These are phyloP conservation scores for Nephrotoma guestfalica DNA, from an alignment of 2,888 invertebrate species.

Conservation along the genomic window DNA sequence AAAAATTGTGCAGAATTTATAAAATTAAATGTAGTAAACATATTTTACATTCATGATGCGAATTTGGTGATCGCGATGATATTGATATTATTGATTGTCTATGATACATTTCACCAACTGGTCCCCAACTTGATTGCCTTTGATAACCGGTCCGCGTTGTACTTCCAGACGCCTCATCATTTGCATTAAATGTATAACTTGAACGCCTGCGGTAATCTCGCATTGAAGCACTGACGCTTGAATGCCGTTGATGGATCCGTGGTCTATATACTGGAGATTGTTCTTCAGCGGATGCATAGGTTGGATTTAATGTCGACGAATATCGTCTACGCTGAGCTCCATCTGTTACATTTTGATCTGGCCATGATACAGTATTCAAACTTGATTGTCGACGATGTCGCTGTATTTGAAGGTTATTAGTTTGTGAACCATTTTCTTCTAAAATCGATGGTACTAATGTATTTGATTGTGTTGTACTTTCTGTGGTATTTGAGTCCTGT, in stretches of 20 bases:
- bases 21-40: neutral
- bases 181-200: slow-evolving; percentile 23
- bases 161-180: slow-evolving; percentile 19
- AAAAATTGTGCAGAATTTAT: neutral
- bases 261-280: slow-evolving; percentile 23
- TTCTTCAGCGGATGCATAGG: slow-evolving; percentile 14
- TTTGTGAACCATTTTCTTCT: neutral
- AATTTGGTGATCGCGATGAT: slow-evolving; percentile 57
- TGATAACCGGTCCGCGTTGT: slow-evolving; percentile 11
- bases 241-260: slow-evolving; percentile 26
- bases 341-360: slow-evolving; percentile 21
- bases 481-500: slow-evolving; percentile 5
- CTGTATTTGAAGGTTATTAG: slow-evolving; percentile 9
- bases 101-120: slow-evolving; percentile 26
- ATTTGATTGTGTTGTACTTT: slow-evolving; percentile 4
- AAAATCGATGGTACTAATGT: neutral
- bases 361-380: slow-evolving; percentile 31
- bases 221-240: slow-evolving; percentile 26
- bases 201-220: slow-evolving; percentile 18
- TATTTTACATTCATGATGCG: slow-evolving; percentile 82
- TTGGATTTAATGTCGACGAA: slow-evolving; percentile 9
- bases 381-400: slow-evolving; percentile 29
- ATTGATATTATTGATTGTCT: slow-evolving; percentile 63
- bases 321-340: slow-evolving; percentile 7
- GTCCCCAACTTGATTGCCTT: slow-evolving; percentile 32